Conservation (phyloP, 2,113 vertebrate species). For the Lagopus leucura region DNA sequence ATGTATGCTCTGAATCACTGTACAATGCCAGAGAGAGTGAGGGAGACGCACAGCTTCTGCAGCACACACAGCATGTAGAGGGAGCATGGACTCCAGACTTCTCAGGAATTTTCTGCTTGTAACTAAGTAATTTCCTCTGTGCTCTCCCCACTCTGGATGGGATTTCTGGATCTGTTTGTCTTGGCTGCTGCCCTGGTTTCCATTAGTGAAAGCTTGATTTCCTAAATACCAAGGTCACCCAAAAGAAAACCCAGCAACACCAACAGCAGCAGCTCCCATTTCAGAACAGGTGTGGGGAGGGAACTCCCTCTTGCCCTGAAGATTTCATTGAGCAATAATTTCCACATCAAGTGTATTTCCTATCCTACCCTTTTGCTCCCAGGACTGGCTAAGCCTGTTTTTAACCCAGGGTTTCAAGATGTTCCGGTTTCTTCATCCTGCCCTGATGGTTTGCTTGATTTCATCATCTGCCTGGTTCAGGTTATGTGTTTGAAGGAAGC, state of each 20-base stretch:
- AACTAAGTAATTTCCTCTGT: conserved; percentile 58
- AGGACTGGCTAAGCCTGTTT: conserved; percentile 53
- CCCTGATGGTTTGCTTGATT: conserved; percentile 13
- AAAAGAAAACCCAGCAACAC: conserved; percentile 49
- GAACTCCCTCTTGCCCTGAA: conserved; percentile 56
- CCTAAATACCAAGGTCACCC: conserved; percentile 63
- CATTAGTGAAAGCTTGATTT: conserved; percentile 61
- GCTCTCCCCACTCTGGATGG: conserved; percentile 44
- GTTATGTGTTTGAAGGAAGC: background rate
- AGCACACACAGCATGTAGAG: background rate
- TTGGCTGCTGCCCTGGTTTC: conserved; percentile 67
- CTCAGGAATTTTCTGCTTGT: conserved; percentile 30
- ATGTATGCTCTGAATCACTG: background rate
- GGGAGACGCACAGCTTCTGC: background rate
- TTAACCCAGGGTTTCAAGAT: conserved; percentile 34
- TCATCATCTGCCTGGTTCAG: conserved; percentile 16
- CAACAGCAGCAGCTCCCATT: conserved; percentile 22
- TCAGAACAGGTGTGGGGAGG: conserved; percentile 64
- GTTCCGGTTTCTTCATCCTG: conserved; percentile 50
- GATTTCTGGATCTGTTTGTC: conserved; percentile 68
- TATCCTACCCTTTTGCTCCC: conserved; percentile 23
- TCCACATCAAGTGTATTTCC: conserved; percentile 47
- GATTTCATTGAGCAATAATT: conserved; percentile 54
- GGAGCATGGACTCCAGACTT: conserved; percentile 5
- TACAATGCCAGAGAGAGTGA: background rate